phyloP scores from a whole-genome alignment of 1,140 invertebrate genomes.

The Drosophila teissieri region DNA sequence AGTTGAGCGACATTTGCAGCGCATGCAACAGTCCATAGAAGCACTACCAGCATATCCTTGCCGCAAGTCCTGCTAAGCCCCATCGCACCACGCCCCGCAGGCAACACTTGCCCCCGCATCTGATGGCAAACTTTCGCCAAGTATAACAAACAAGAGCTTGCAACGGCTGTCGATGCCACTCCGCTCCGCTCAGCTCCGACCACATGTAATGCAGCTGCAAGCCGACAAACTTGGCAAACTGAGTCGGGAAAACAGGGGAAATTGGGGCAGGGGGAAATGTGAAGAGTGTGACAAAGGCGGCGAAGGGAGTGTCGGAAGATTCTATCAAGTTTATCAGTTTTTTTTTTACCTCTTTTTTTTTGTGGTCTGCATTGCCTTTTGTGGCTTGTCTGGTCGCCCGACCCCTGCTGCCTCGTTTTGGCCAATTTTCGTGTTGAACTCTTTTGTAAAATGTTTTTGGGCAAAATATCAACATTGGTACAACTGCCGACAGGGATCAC shows the following conservation, averaged over 20 bases:
- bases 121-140: conserved; percentile 59
- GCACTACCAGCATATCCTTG: conserved; percentile 9
- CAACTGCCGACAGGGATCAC: conserved; percentile 51
- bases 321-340: conserved; percentile 62
- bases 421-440: conserved; percentile 61
- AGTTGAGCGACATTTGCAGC: conserved; percentile 11
- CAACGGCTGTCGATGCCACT: conserved; percentile 65
- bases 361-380: conserved; percentile 10
- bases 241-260: conserved; percentile 1
- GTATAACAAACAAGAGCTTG: conserved; percentile 58
- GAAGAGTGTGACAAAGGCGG: conserved; percentile 23
- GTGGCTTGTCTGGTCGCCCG: conserved; percentile 32
- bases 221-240: conserved; percentile 66
- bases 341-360: conserved; percentile 3
- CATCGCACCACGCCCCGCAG: not conserved
- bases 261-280: not conserved
- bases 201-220: conserved; percentile 74
- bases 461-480: conserved; percentile 60
- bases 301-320: conserved; percentile 28
- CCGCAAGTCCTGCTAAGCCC: conserved; percentile 19
- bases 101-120: conserved; percentile 1
- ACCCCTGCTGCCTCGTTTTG: conserved; percentile 1
- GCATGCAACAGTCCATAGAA: conserved; percentile 54
- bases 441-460: conserved; percentile 65
- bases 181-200: conserved; percentile 33